Evolutionary conservation across 2,888 invertebrate genomes (phyloP), one percentile per base, ranked within the genome.

Genomic region (Caenorhabditis plicata): DNA sequence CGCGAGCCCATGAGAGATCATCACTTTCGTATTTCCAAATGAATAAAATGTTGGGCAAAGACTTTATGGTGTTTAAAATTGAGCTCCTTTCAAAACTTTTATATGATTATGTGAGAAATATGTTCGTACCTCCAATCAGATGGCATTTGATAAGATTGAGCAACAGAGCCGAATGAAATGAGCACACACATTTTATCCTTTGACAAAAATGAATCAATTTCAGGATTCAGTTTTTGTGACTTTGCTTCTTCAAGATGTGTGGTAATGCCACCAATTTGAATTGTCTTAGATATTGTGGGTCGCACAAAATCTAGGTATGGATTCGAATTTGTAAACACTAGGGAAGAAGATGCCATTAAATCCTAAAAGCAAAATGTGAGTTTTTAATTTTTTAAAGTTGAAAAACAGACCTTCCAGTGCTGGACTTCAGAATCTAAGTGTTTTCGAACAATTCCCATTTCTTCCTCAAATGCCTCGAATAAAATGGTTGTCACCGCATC

Each of bases 281-380:
- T 27, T 2, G 57, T 58, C 25, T 58, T 58, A 9, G 46, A 56
- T 2, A 55, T 40, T 1, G 47, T 33, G 20, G 60, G 48, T 9
- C 63, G 39, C 4, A 63, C 56, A 41, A 63, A 66, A 38, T 66
- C 57, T 7, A 66, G 22, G 39, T 56, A 56, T 22, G 66, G 63
- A 44, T 48, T 48, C 1, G 57, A 48, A 35, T 58, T 58, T 17
- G 47, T 47, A 31, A 58, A 58, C 25, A 35, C 43, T 2, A 52
- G 25, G 7, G 57, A 58, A 11, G 57, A 39, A 26, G 38, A 23
- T n/a, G 51, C 35, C 22, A 58, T 25, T n/a, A 58, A 31, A 13
- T 48, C 29, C n/a, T n/a, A n/a, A n/a, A n/a, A n/a, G n/a, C n/a
- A n/a, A n/a, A n/a, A n/a, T n/a, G n/a, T n/a, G n/a, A n/a, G n/a